Evolutionary conservation across 1,140 invertebrate species (phyloP).

Genomic region (Papilio glaucus): DNA sequence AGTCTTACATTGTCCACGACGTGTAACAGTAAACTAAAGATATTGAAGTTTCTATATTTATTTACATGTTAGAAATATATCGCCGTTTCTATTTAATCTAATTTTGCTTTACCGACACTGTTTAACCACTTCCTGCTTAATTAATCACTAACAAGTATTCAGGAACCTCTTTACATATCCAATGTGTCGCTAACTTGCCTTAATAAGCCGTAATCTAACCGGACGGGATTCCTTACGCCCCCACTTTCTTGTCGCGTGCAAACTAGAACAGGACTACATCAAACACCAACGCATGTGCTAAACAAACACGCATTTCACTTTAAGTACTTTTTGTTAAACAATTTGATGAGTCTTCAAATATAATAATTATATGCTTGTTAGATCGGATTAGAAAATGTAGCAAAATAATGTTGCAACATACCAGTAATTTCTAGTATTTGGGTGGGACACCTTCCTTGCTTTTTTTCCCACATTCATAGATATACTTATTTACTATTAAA

Average conservation of each 20-base stretch:
- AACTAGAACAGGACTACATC: slow-evolving; percentile 22
- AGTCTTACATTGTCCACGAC: no score
- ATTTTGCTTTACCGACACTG: background rate
- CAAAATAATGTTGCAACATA: no score
- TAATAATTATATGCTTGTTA: no score
- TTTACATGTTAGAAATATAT: background rate
- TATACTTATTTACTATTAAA: no score
- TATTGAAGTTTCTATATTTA: no score
- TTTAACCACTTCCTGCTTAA: background rate
- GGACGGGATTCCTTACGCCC: slow-evolving; percentile 32
- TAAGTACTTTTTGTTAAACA: background rate
- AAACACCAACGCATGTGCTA: slow-evolving; percentile 16
- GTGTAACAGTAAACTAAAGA: no score
- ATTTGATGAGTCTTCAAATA: no score
- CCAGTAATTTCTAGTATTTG: no score
- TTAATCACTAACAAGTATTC: slow-evolving; percentile 13
- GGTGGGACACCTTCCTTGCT: no score
- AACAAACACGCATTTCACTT: slow-evolving; percentile 14
- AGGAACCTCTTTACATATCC: slow-evolving; percentile 25
- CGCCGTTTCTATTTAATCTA: background rate
- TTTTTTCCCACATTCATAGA: no score
- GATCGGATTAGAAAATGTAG: no score
- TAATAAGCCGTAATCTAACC: slow-evolving; percentile 9
- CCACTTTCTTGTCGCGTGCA: slow-evolving; percentile 29
- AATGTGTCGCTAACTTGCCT: slow-evolving; percentile 31